Evolutionary conservation across 2,113 vertebrate species (phyloP).

Genomic region (Scopus umbretta): DNA sequence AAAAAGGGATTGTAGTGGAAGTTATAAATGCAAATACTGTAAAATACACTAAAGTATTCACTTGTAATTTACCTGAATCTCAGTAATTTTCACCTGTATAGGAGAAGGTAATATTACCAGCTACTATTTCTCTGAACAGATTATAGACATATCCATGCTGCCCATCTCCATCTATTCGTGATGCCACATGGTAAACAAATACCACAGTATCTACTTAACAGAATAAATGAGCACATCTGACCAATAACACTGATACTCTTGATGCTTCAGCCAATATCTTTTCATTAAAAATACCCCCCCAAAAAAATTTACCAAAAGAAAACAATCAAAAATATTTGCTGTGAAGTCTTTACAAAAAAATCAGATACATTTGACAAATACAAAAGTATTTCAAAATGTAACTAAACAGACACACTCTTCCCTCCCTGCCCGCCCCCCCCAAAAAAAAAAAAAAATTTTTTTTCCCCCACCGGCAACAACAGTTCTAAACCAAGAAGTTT

Average conservation of each 20-base stretch:
- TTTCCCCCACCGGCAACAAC: not conserved
- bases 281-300: no score
- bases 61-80: not conserved
- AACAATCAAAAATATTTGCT: not conserved
- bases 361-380: not conserved
- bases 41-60: not conserved
- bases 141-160: not conserved
- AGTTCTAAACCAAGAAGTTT: not conserved
- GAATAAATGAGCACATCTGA: not conserved
- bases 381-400: not conserved
- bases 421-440: rapidly evolving
- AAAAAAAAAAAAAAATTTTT: not conserved
- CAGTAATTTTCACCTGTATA: not conserved
- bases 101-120: not conserved
- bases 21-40: not conserved
- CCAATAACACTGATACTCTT: not conserved
- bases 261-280: not conserved
- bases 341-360: not conserved
- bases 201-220: not conserved
- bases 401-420: not conserved
- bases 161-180: not conserved
- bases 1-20: not conserved
- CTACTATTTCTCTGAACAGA: not conserved
- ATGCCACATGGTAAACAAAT: not conserved
- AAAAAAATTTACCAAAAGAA: not conserved